Base-by-base conservation (phyloP, 2,797 vertebrate species). In the Gobio occitaniae region DNA sequence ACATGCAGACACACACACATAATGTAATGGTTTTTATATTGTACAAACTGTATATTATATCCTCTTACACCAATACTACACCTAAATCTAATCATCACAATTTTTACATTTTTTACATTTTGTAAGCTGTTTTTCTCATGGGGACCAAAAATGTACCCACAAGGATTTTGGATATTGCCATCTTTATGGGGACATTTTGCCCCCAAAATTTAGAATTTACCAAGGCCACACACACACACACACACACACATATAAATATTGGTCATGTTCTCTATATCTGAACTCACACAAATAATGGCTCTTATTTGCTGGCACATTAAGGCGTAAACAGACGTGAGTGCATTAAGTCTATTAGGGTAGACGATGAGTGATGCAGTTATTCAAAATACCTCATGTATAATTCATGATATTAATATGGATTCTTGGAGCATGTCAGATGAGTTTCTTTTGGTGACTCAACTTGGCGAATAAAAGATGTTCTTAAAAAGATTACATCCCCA, bases 351-450 rank as follows among this genome's bases (percentile, higher is more conserved):
- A 50, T 54, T 36, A 21, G 4, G 9, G 50, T 38, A 19, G 29
- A 21, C 56, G 44, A 68, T 52, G 61, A 80, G n/a, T 32, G 48
- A 32, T 17, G 56, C 21, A 44, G 77, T 47, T 78, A 80, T 65
- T 68, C 61, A 68, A 68, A 68, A 15, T 19, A 10, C 16, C 25
- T 80, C 47, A 52, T 80, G 61, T 29, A 80, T 68, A 50, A 68
- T 21, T 80, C 16, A 50, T 47, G 5, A 32, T 80, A 48, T 80
- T 68, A 80, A 50, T 50, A 17, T n/a, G 16, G n/a, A 47, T 19
- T 16, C n/a, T 66, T 17, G 13, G n/a, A 6, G n/a, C 29, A 8
- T 66, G 41, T 63, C 15, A 48, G 61, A 29, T 32, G 5, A 65
- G 61, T 16, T n/a, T 50, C 15, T 41, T 72, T 8, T 48, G 44